phyloP scores from a whole-genome alignment of 2,888 invertebrate species.

The Diarsia rubi region DNA sequence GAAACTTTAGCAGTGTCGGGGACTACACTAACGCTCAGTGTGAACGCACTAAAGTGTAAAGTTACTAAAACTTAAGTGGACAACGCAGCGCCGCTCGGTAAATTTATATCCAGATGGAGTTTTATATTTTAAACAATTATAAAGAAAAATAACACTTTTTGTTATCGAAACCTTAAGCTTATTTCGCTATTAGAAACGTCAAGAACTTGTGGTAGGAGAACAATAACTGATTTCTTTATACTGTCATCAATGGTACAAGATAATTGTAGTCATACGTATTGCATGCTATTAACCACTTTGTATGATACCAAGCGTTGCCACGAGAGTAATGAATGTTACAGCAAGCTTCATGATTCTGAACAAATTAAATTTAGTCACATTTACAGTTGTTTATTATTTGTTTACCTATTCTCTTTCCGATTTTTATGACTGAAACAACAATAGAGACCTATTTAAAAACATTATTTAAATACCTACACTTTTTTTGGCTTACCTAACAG shows the following conservation, averaged over 20 bases:
- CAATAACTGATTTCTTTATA: background rate
- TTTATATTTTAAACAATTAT: no score
- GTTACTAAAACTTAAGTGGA: background rate
- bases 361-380: slow-evolving; percentile 88
- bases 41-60: background rate
- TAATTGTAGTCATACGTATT: slow-evolving; percentile 23
- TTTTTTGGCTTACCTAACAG: no score
- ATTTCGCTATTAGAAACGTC: background rate
- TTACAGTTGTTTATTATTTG: slow-evolving; percentile 67
- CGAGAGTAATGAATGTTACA: slow-evolving; percentile 65
- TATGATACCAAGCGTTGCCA: slow-evolving; percentile 38
- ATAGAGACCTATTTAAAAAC: background rate
- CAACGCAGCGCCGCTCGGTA: background rate
- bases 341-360: slow-evolving; percentile 82
- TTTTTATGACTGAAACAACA: background rate
- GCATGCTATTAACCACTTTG: slow-evolving; percentile 34
- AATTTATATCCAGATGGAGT: background rate
- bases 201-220: background rate
- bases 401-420: slow-evolving; percentile 7
- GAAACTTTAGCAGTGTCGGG: background rate
- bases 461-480: no score
- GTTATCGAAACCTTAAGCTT: background rate
- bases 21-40: background rate
- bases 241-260: slow-evolving; percentile 47
- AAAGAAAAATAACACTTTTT: slow-evolving; percentile 8